These are phyloP conservation scores for Saccostrea echinata DNA, from an alignment of 1,140 invertebrate species.

Conservation along the genomic window DNA sequence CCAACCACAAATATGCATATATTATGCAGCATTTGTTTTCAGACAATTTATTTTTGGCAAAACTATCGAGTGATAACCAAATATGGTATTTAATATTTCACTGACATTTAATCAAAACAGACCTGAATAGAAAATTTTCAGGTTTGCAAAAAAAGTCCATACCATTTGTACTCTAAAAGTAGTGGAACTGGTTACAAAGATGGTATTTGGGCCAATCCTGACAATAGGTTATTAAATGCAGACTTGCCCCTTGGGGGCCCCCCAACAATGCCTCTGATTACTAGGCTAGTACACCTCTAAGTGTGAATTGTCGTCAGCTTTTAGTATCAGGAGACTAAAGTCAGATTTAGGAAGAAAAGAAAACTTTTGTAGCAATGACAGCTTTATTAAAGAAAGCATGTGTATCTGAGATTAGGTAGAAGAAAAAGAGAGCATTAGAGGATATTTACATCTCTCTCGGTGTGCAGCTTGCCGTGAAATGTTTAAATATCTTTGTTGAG, in stretches of 20 bases:
- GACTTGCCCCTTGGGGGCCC: neutral
- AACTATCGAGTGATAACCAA: neutral
- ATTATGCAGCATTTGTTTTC: neutral
- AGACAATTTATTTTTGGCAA: constrained; percentile 11
- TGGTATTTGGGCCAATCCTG: neutral
- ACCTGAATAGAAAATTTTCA: neutral
- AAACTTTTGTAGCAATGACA: neutral
- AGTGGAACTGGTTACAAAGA: neutral
- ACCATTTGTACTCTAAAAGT: neutral
- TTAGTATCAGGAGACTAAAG: neutral
- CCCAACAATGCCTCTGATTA: neutral
- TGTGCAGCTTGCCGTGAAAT: constrained; percentile 35
- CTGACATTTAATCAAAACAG: neutral
- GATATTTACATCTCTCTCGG: constrained; percentile 1
- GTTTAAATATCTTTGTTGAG: constrained; percentile 39
- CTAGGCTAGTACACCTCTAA: neutral
- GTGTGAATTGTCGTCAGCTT: constrained; percentile 23
- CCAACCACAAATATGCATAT: constrained; percentile 27
- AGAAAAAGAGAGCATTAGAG: constrained; percentile 22
- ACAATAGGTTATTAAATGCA: constrained; percentile 23
- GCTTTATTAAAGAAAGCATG: neutral
- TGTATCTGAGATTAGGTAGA: neutral
- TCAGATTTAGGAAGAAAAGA: neutral
- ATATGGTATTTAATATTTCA: constrained; percentile 12
- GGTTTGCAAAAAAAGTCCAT: too few species aligned